These are phyloP conservation scores for Bombus confusus DNA, from an alignment of 1,140 invertebrate species.

Conservation along the genomic window DNA sequence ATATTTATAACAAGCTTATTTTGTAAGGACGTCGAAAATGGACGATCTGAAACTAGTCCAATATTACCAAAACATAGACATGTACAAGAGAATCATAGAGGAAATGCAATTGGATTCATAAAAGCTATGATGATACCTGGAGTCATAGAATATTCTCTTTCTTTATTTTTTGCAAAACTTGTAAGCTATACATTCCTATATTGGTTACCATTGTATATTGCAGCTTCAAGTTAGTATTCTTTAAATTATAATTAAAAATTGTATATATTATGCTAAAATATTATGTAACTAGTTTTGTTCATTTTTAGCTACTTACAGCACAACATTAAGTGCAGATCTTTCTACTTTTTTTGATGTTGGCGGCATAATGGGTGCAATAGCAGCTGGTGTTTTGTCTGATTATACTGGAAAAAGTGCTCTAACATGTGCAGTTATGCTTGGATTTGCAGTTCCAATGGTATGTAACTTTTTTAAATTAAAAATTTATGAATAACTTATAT, in stretches of 20 bases:
- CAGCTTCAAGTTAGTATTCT: constrained; percentile 88
- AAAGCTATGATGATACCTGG: constrained; percentile 94
- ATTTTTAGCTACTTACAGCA: constrained; percentile 86
- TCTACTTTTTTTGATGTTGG: constrained; percentile 96
- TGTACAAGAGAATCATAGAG: constrained; percentile 52
- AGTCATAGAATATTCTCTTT: constrained; percentile 96
- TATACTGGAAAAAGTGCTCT: constrained; percentile 91
- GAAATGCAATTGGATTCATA: constrained; percentile 89
- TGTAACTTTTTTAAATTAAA: not conserved
- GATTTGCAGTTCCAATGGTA: constrained; percentile 92
- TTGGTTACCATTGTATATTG: constrained; percentile 97
- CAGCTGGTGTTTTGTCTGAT: constrained; percentile 94
- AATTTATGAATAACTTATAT: not conserved
- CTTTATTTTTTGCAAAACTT: constrained; percentile 98
- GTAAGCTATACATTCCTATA: constrained; percentile 98
- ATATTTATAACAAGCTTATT: constrained; percentile 29
- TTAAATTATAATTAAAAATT: not conserved
- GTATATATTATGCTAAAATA: constrained; percentile 19
- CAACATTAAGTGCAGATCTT: constrained; percentile 90
- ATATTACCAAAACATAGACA: constrained; percentile 74
- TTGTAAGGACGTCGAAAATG: constrained; percentile 62
- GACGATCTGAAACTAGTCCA: constrained; percentile 75
- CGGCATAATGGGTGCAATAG: constrained; percentile 93
- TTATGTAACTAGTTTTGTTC: not conserved
- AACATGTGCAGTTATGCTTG: constrained; percentile 92